phyloP scores from a whole-genome alignment of 1,140 invertebrate genomes.

The Probaryconus sp. region DNA sequence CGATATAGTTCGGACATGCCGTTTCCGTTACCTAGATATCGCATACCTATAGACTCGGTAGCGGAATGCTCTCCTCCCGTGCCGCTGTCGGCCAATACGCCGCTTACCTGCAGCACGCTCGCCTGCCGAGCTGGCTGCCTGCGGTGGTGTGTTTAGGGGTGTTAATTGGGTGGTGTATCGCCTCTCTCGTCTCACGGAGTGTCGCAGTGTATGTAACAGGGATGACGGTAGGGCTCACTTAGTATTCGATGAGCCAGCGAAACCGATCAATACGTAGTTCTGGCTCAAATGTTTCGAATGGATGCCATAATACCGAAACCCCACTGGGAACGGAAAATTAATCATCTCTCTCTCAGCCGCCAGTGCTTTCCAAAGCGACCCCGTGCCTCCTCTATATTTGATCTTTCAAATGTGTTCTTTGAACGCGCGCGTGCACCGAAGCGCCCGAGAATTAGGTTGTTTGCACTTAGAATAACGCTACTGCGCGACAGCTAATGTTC shows the following conservation, averaged over 20 bases:
- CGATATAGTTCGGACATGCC: constrained; percentile 51
- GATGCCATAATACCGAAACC: constrained; percentile 67
- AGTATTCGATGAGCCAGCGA: constrained; percentile 71
- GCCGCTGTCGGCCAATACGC: constrained; percentile 22
- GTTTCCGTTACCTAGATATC: constrained; percentile 59
- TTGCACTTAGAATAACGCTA: constrained; percentile 50
- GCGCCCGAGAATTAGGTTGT: constrained; percentile 52
- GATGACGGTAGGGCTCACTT: constrained; percentile 70
- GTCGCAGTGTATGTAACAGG: constrained; percentile 67
- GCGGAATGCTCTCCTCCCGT: constrained; percentile 42
- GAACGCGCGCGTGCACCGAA: constrained; percentile 37
- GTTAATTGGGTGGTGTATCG: constrained; percentile 74
- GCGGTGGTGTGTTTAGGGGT: constrained; percentile 71
- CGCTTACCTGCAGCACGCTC: constrained; percentile 50
- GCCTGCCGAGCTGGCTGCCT: constrained; percentile 59
- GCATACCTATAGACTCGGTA: constrained; percentile 53
- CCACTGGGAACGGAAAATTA: constrained; percentile 67
- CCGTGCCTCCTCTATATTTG: constrained; percentile 55
- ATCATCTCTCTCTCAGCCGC: constrained; percentile 56
- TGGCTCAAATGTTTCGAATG: constrained; percentile 70
- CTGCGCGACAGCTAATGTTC: constrained; percentile 23
- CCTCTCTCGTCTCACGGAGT: constrained; percentile 65
- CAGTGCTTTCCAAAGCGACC: constrained; percentile 52
- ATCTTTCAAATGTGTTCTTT: constrained; percentile 49
- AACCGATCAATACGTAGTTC: constrained; percentile 72